Evolutionary conservation across 2,888 invertebrate genomes (phyloP), one percentile per base, ranked within the genome.

Genomic region (Bugulina stolonifera): DNA sequence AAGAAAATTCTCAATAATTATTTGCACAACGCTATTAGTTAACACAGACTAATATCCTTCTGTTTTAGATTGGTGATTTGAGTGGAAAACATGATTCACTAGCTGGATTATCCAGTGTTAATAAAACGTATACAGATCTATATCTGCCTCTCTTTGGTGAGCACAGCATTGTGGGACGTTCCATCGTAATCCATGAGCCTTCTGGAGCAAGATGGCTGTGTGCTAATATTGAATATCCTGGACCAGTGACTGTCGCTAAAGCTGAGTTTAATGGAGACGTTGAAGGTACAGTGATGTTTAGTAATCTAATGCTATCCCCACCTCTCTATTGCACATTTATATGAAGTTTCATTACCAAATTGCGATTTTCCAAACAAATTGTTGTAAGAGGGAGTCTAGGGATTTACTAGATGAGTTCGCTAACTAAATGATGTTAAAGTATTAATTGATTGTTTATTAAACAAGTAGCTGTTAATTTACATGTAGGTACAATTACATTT

Each of bases 1-100:
- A n/a, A n/a, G n/a, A n/a, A n/a, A n/a, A n/a, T n/a, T n/a, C n/a
- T n/a, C n/a, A n/a, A n/a, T n/a, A n/a, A n/a, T n/a, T n/a, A n/a
- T n/a, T n/a, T n/a, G n/a, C n/a, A n/a, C n/a, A n/a, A n/a, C n/a
- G n/a, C n/a, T n/a, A n/a, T n/a, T n/a, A n/a, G n/a, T n/a, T n/a
- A n/a, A n/a, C n/a, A n/a, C n/a, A n/a, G n/a, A n/a, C n/a, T n/a
- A n/a, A n/a, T n/a, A n/a, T n/a, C 43, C 43, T 43, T 18, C 43
- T 43, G 18, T 18, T 43, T 43, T 34, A 64, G 64, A 64, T 94
- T 1, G 96, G 96, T 0, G 94, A 95, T 81, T 85, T 96, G 18
- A 90, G 92, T 72, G 94, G 94, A 27, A 95, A 95, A 84, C 88
- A 92, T 81, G 94, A 94, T 0, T 86, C 88, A 2, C 85, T 94